Base-by-base conservation (phyloP, 2,797 vertebrate species). In the Darevskia mixta region DNA sequence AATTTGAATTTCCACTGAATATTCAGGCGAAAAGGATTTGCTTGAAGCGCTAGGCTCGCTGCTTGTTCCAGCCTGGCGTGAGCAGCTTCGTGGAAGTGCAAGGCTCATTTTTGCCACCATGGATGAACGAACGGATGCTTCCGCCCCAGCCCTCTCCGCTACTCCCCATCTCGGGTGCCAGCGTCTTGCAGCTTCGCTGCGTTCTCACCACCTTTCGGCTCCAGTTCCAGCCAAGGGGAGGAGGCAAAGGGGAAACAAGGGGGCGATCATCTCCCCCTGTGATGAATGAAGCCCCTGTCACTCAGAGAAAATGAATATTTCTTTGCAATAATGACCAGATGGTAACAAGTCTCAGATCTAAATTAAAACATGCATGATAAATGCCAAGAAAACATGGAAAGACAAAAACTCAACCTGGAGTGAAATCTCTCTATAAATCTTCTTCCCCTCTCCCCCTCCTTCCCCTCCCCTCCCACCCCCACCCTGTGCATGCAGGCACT, bases 311-410 rank as follows among this genome's bases (percentile, higher is more conserved):
- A 97, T 97, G 97, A 97, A 97, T 97, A 97, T 97, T 97, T 97
- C 96, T 97, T 97, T 97, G 97, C 96, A 96, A 97, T 97, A 97
- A 97, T 97, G 97, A 97, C 97, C 97, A 98, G 97, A 98, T 97
- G 97, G 97, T 97, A 97, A 95, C 95, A 96, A 97, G 96, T 97
- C 96, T 97, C 96, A 94, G 96, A 97, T 97, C 97, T 97, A 97
- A 98, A 97, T 97, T 97, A 97, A 98, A 97, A 97, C 96, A 97
- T 97, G 97, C 96, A 97, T 97, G 97, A 98, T 97, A 97, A 97
- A 98, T 98, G 96, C 96, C 97, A 97, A 96, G 96, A 97, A 98
- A 97, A 97, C 96, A 97, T 93, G 97, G 96, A 96, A 97, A 98
- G 96, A 97, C 96, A 97, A 97, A 97, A 97, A 96, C 96, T 95